Base-by-base conservation (phyloP, 2,888 invertebrate genomes). In the Ornithoptera priamus region DNA sequence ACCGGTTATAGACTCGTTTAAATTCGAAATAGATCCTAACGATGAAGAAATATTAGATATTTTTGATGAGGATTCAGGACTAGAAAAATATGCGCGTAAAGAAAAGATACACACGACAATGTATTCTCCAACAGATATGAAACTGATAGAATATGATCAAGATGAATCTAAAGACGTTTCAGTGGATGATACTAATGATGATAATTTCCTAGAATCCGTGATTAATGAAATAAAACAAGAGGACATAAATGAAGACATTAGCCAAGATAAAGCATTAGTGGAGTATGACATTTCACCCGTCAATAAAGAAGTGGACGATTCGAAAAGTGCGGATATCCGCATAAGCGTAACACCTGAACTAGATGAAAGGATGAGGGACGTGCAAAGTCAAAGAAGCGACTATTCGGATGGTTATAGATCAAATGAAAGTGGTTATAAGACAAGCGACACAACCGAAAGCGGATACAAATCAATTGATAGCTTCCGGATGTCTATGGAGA, bases 181-280 rank as follows among this genome's bases (percentile, higher is more conserved):
- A 30, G 78, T 81, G 6, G 89, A 89, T 30, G 86, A 81, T 5
- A 76, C 86, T 56, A 85, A 83, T 1, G 90, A 92, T 46, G 92
- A 92, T 60, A 87, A 81, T 0, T 92, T 92, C 72, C 76, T 92
- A 57, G 92, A 92, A 75, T 90, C 92, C 0, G 86, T 92, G 1
- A 91, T 92, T 60, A 90, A 90, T 71, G 92, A 92, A 74, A 90
- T 92, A 8, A 91, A 91, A 71, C 86, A 89, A 65, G 90, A 89
- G 62, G 81, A 82, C 58, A 78, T 90, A 71, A 85, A 82, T 67
- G 92, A 90, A 0, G 87, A 88, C 2, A 79, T 77, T 0, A 85
- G 83, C 68, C 87, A 87, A 30, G 91, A 92, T 39, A 91, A 89
- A 73, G 87, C 85, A 0, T 76, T 92, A 62, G 91, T 91, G 0